Conservation (phyloP, 2,113 vertebrate genomes). For the Mirounga angustirostris region DNA sequence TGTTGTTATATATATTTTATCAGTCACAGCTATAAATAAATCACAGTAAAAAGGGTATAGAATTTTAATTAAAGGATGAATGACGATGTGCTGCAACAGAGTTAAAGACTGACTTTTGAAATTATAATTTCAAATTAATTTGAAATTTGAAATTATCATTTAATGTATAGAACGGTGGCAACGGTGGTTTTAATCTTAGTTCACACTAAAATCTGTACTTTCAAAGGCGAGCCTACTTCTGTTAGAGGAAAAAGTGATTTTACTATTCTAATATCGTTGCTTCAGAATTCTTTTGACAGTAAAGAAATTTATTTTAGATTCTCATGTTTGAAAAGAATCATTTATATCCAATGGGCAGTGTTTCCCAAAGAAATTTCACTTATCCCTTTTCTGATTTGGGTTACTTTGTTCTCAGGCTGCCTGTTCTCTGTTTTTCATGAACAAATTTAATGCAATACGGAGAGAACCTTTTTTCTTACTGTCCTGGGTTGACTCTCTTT, state of each 20-base stretch:
- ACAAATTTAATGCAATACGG: neutral
- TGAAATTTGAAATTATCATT: constrained; percentile 13
- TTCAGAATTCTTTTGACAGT: constrained; percentile 13
- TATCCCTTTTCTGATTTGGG: neutral
- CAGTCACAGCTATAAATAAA: neutral
- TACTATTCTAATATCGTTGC: constrained; percentile 24
- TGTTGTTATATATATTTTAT: neutral
- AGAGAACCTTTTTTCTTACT: neutral
- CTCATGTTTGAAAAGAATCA: constrained; percentile 23
- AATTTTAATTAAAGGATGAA: neutral
- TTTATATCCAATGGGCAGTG: neutral
- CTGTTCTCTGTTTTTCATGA: neutral
- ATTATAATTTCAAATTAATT: constrained; percentile 32
- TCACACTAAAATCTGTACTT: constrained; percentile 39
- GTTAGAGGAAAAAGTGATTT: constrained; percentile 12
- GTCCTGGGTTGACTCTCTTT: neutral
- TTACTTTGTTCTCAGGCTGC: constrained; percentile 13
- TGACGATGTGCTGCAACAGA: constrained; percentile 7
- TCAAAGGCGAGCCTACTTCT: neutral
- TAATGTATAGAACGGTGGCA: neutral
- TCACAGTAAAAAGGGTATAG: neutral
- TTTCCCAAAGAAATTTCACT: constrained; percentile 30
- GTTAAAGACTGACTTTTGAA: constrained; percentile 47
- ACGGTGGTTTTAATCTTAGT: neutral
- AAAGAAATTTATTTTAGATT: constrained; percentile 33